These are phyloP conservation scores for Contarinia nasturtii DNA, from an alignment of 1,140 invertebrate genomes.

Conservation along the genomic window DNA sequence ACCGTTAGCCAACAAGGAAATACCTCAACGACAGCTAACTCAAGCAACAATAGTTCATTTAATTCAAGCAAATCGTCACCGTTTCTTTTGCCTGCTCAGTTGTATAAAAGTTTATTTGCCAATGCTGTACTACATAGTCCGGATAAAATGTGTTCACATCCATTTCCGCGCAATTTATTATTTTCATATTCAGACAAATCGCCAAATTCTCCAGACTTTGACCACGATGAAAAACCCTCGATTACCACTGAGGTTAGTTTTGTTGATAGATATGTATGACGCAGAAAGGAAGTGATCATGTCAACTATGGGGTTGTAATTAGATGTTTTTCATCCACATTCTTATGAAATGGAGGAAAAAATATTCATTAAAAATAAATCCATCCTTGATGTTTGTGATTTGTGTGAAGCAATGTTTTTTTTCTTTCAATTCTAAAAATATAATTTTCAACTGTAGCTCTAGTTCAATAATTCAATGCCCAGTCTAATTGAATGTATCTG, in stretches of 20 bases:
- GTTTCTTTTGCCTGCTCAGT: conserved; percentile 49
- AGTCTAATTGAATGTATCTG: background rate
- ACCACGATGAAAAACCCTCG: background rate
- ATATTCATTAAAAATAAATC: too few relatives aligned
- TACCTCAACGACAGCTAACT: conserved; percentile 15
- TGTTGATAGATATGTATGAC: too few relatives aligned
- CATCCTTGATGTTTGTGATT: too few relatives aligned
- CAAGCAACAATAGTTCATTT: conserved; percentile 4
- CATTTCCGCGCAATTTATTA: conserved; percentile 17
- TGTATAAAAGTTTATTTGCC: conserved; percentile 57
- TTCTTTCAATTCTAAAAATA: background rate
- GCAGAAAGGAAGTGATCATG: too few relatives aligned
- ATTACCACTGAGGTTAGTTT: background rate
- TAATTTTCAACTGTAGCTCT: too few relatives aligned
- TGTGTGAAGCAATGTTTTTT: too few relatives aligned
- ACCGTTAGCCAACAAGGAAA: conserved; percentile 21
- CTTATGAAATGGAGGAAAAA: too few relatives aligned
- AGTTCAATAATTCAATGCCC: background rate
- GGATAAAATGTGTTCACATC: conserved; percentile 14
- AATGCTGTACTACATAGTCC: conserved; percentile 37
- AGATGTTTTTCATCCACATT: too few relatives aligned
- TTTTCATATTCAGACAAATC: conserved; percentile 11
- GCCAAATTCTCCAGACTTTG: background rate
- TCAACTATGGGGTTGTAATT: too few relatives aligned
- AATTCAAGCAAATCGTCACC: conserved; percentile 14